Evolutionary conservation across 2,113 vertebrate species (phyloP).

Genomic region (Catharus bicknelli): DNA sequence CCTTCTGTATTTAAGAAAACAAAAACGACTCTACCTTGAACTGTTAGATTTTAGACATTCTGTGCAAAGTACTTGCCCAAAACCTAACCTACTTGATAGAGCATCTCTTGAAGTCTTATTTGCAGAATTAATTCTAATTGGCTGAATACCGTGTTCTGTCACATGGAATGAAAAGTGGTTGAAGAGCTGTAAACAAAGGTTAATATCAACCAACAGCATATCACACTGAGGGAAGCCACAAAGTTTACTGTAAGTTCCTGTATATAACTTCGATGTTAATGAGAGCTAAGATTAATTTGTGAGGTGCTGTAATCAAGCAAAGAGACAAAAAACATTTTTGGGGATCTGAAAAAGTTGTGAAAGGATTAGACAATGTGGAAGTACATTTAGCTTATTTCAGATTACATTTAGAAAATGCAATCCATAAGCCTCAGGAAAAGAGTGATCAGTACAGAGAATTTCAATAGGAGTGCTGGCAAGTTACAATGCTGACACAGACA

Average conservation of each 20-base stretch:
- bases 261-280: neutral
- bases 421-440: neutral
- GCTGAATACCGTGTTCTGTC: constrained; percentile 1
- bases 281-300: neutral
- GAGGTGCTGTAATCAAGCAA: neutral
- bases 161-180: constrained; percentile 40
- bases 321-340: neutral
- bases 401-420: neutral
- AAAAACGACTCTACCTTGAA: neutral
- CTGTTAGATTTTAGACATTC: constrained; percentile 1
- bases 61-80: neutral
- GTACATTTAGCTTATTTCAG: neutral
- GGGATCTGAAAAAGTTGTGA: neutral
- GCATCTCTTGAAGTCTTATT: constrained; percentile 29
- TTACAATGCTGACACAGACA: neutral
- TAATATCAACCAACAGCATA: constrained; percentile 8
- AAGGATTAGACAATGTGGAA: neutral
- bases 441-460: neutral
- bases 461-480: neutral
- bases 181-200: constrained; percentile 44
- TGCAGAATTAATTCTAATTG: constrained; percentile 59
- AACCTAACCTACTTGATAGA: neutral
- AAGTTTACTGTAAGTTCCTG: neutral
- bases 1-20: constrained; percentile 19
- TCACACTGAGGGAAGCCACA: neutral